phyloP scores from a whole-genome alignment of 2,888 invertebrate species.

The Cybosia mesomella region DNA sequence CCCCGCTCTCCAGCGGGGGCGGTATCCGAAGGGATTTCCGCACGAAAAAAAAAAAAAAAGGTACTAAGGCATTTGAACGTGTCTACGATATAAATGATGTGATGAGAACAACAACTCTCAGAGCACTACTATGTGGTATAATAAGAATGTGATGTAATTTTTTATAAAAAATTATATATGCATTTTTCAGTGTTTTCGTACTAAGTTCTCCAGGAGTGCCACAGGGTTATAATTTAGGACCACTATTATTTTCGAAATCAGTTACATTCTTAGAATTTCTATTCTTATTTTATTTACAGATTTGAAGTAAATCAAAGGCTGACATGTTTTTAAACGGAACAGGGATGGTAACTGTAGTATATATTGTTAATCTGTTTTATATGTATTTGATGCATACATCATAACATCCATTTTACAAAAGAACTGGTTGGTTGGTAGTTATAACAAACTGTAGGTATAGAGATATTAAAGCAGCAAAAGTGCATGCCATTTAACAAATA shows the following conservation, averaged over 20 bases:
- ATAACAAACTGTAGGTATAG: conserved; percentile 3
- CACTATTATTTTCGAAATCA: not conserved
- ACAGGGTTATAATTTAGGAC: conserved; percentile 13
- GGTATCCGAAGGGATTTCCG: too few relatives aligned
- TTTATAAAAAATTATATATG: too few relatives aligned
- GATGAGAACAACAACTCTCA: not conserved
- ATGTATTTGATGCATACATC: conserved; percentile 51
- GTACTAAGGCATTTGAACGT: conserved; percentile 1
- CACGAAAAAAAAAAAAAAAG: too few relatives aligned
- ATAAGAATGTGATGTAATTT: too few relatives aligned
- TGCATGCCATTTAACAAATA: conserved; percentile 8
- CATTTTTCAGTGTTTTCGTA: not conserved
- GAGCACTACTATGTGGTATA: not conserved
- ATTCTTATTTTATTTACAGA: conserved; percentile 33
- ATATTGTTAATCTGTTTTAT: conserved; percentile 36
- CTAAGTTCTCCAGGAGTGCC: not conserved
- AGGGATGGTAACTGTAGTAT: conserved; percentile 32
- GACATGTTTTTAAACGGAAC: conserved; percentile 34
- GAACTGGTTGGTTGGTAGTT: conserved; percentile 10
- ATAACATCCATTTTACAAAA: conserved; percentile 13
- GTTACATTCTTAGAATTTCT: not conserved
- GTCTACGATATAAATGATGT: not conserved
- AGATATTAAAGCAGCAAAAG: not conserved
- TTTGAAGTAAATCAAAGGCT: conserved; percentile 49
- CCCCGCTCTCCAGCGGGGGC: too few relatives aligned